Conservation (phyloP, 1,140 invertebrate species). For the Oreohelix idahoensis region DNA sequence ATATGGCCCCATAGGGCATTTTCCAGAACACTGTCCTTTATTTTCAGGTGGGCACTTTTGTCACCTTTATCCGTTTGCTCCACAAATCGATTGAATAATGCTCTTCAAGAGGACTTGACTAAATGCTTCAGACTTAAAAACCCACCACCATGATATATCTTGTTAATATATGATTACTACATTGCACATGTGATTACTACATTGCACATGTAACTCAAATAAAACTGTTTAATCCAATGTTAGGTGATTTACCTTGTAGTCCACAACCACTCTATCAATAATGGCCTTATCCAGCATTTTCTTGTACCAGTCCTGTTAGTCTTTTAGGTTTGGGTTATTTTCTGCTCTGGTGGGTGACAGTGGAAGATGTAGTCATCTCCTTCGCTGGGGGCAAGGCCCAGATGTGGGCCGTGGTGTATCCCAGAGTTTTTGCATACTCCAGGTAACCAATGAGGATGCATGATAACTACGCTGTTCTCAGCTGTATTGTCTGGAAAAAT, state of each 20-base stretch:
- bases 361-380: slow-evolving; percentile 99
- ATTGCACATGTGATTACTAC: too few species aligned
- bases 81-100: too few species aligned
- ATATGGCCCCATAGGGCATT: too few species aligned
- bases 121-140: too few species aligned
- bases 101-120: too few species aligned
- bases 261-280: slow-evolving; percentile 96
- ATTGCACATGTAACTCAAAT: too few species aligned
- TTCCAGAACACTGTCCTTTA: too few species aligned
- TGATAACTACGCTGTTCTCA: slow-evolving; percentile 98
- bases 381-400: slow-evolving; percentile 99
- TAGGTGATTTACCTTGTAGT: slow-evolving; percentile 96
- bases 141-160: too few species aligned
- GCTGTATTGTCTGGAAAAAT: slow-evolving; percentile 97
- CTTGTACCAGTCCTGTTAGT: slow-evolving; percentile 99
- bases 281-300: slow-evolving; percentile 99
- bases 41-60: too few species aligned
- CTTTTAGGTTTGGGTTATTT: slow-evolving; percentile 99
- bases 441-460: slow-evolving; percentile 98
- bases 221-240: too few species aligned
- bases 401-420: slow-evolving; percentile 90
- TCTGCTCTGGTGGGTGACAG: slow-evolving; percentile 99
- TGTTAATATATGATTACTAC: too few species aligned
- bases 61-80: too few species aligned
- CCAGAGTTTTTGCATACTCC: slow-evolving; percentile 98